Evolutionary conservation across 2,113 vertebrate species (phyloP).

Genomic region (Nothoprocta perdicaria): DNA sequence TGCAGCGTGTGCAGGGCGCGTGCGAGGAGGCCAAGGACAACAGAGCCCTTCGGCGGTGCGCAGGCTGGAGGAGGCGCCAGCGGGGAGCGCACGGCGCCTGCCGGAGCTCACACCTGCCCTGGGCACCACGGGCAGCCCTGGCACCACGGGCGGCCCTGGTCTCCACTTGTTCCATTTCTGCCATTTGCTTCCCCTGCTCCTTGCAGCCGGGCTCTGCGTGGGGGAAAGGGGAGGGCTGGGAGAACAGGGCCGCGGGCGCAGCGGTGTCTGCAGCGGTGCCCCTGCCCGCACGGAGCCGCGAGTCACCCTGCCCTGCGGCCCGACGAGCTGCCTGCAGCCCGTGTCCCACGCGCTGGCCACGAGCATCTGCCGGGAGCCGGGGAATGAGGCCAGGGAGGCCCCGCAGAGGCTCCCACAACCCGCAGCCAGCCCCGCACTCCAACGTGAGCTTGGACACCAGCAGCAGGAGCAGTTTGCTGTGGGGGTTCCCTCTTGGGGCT

Average conservation of each 20-base stretch:
- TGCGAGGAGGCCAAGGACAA: constrained; percentile 64
- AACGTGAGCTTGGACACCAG: not conserved
- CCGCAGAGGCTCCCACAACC: not conserved
- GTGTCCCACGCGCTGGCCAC: rapidly evolving
- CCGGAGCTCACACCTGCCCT: not conserved
- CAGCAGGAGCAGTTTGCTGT: not conserved
- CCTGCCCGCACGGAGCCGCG: not conserved
- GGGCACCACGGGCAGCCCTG: no score
- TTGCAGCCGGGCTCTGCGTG: not conserved
- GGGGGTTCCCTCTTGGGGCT: no score
- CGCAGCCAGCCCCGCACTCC: not conserved
- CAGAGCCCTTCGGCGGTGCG: constrained; percentile 41
- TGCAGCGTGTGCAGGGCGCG: not conserved
- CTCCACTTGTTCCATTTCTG: no score
- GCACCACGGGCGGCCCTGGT: no score
- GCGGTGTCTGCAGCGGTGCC: not conserved
- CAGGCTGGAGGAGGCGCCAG: not conserved
- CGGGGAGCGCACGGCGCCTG: not conserved
- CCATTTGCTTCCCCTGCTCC: not conserved
- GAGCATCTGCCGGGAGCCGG: rapidly evolving
- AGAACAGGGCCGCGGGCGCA: no score
- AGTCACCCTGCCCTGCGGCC: not conserved
- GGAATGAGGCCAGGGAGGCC: not conserved
- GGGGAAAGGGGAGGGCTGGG: no score
- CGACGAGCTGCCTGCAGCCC: not conserved